These are phyloP conservation scores for Polypedilum vanderplanki DNA, from an alignment of 1,140 invertebrate genomes.

Conservation along the genomic window DNA sequence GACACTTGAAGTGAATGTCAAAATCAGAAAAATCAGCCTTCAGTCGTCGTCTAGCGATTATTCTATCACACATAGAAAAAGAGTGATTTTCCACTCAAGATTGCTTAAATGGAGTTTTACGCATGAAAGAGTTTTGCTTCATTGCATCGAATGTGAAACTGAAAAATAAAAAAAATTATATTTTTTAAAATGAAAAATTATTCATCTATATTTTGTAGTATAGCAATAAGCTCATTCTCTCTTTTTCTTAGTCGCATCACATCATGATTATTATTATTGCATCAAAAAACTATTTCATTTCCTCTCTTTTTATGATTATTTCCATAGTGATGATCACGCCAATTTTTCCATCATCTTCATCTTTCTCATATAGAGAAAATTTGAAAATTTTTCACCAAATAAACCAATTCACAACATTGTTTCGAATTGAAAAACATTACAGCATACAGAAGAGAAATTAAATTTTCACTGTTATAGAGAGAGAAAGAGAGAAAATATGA, in stretches of 20 bases:
- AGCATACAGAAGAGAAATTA: conserved; percentile 1
- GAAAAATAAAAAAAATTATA: conserved; percentile 10
- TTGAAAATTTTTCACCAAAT: neutral
- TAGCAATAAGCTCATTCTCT: neutral
- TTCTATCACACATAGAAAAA: conserved; percentile 1
- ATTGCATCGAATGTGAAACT: neutral
- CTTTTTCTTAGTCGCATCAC: neutral
- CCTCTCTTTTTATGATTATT: neutral
- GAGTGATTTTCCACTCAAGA: conserved; percentile 23
- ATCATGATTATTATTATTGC: neutral
- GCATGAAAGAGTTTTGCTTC: conserved; percentile 4
- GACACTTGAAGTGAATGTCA: conserved; percentile 23
- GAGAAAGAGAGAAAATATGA: neutral
- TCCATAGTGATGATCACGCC: conserved; percentile 10
- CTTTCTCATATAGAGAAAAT: neutral
- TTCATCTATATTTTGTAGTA: neutral
- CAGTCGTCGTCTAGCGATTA: neutral
- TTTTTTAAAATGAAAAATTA: neutral
- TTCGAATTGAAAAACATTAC: neutral
- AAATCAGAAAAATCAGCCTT: neutral
- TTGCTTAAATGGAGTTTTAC: neutral
- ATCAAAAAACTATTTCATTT: neutral
- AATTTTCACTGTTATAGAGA: neutral
- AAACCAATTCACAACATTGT: neutral
- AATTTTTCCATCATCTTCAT: neutral